phyloP scores from a whole-genome alignment of 2,888 invertebrate species.

The Dicyrtomina minuta region DNA sequence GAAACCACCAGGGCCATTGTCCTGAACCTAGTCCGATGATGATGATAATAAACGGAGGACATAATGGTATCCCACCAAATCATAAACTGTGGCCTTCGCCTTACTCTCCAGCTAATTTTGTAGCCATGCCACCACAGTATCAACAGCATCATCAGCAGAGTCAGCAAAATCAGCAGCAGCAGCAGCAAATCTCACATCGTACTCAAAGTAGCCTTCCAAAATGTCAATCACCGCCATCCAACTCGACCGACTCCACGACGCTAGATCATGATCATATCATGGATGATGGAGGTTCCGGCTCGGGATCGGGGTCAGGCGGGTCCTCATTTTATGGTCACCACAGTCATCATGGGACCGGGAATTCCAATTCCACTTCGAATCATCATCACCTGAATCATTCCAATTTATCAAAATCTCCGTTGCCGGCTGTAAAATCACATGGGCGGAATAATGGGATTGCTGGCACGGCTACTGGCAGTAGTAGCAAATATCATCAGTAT shows the following conservation, averaged over 20 bases:
- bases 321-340: not conserved
- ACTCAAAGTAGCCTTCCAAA: constrained; percentile 6
- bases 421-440: constrained; percentile 48
- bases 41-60: not conserved
- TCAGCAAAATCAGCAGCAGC: not conserved
- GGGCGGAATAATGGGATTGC: constrained; percentile 16
- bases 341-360: not conserved
- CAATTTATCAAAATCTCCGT: constrained; percentile 46
- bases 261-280: constrained; percentile 25
- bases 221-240: constrained; percentile 26
- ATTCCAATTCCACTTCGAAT: constrained; percentile 8
- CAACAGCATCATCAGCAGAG: constrained; percentile 7
- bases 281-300: not conserved
- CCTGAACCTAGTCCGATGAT: not conserved
- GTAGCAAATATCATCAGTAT: not conserved
- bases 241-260: constrained; percentile 21
- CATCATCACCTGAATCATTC: constrained; percentile 31
- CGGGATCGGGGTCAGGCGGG: not conserved
- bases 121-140: constrained; percentile 49
- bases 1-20: not conserved
- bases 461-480: constrained; percentile 4
- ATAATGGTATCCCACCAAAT: not conserved
- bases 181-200: not conserved
- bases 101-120: constrained; percentile 46
- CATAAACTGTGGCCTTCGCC: constrained; percentile 45